phyloP scores from a whole-genome alignment of 2,113 vertebrate species.

The Melanerpes aurifrons region DNA sequence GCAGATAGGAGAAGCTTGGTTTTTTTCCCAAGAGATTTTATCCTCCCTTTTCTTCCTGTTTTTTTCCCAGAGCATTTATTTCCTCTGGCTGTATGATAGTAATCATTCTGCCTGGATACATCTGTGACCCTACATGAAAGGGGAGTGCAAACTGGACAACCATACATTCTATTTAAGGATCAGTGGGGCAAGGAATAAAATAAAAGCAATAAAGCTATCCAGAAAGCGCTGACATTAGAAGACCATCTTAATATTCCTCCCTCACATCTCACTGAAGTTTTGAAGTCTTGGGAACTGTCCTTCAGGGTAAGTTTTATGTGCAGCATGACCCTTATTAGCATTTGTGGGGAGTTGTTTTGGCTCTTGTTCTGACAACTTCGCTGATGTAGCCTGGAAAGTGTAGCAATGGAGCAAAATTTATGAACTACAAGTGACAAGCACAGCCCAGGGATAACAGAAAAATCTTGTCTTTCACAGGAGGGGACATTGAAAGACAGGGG shows the following conservation, averaged over 20 bases:
- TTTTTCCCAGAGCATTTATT: neutral
- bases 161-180: constrained; percentile 21
- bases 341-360: neutral
- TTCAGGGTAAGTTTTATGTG: constrained; percentile 27
- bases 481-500: accelerated
- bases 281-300: constrained; percentile 31
- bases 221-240: constrained; percentile 14
- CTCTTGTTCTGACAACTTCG: neutral
- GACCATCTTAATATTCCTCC: neutral
- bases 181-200: constrained; percentile 8
- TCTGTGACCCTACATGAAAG: neutral
- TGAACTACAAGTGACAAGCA: neutral
- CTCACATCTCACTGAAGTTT: neutral
- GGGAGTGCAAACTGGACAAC: neutral
- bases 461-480: neutral
- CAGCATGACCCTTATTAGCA: constrained; percentile 3
- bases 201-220: neutral
- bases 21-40: neutral
- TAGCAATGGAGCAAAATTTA: neutral
- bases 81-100: neutral
- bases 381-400: neutral
- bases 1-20: neutral
- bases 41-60: neutral
- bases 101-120: constrained; percentile 25
- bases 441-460: neutral